Evolutionary conservation across 2,888 invertebrate species (phyloP).

Genomic region (Eupithecia dodoneata): DNA sequence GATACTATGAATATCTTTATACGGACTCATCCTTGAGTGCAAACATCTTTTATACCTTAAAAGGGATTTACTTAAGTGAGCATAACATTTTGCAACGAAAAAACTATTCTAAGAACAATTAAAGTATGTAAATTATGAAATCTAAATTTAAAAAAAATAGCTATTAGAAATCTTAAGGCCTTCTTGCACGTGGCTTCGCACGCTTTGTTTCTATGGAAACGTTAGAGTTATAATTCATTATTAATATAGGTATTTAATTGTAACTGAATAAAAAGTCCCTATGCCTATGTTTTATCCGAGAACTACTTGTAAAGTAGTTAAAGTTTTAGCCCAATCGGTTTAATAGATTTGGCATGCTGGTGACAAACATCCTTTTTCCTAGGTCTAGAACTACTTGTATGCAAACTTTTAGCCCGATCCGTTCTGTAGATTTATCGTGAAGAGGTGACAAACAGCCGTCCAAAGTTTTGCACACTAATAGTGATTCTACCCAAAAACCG

Average conservation of each 20-base stretch:
- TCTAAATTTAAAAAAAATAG: neutral
- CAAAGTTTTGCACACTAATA: neutral
- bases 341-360: no score
- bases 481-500: neutral
- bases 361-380: no score
- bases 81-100: neutral
- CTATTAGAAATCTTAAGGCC: neutral
- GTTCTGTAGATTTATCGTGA: neutral
- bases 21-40: slow-evolving; percentile 29
- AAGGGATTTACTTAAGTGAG: neutral
- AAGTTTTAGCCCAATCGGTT: no score
- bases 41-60: neutral
- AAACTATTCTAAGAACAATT: neutral
- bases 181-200: neutral
- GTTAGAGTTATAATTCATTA: neutral
- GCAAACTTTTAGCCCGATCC: neutral
- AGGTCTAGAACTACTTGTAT: neutral
- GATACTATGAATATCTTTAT: slow-evolving; percentile 56
- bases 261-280: neutral
- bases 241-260: neutral
- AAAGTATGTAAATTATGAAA: neutral
- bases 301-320: no score
- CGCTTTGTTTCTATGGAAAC: neutral
- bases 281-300: no score
- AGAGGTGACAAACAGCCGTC: neutral